These are phyloP conservation scores for Acropora yongei DNA, from an alignment of 64 coral and sea anemone species.

Conservation along the genomic window DNA sequence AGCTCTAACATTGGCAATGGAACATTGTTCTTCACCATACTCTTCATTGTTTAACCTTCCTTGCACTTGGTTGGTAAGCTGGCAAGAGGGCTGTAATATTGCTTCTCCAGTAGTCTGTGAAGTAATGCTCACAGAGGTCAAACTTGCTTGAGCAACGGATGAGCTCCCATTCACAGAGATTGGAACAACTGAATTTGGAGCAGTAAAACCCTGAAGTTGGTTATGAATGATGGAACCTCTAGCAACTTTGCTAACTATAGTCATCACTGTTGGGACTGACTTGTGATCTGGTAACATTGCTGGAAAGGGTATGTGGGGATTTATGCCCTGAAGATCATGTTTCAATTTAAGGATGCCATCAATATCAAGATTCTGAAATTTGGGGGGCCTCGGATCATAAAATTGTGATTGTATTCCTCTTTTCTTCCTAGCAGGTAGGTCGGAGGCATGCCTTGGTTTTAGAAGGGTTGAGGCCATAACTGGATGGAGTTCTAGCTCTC, in stretches of 20 bases:
- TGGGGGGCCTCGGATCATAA: neutral
- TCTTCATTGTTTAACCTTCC: neutral
- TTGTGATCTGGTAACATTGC: neutral
- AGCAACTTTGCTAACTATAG: neutral
- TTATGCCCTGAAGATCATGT: neutral
- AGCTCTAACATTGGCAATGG: neutral
- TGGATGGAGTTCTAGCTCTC: neutral
- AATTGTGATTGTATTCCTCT: conserved; percentile 7
- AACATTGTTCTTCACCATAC: neutral
- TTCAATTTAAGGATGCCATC: neutral
- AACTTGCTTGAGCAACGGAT: neutral
- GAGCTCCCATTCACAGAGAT: neutral
- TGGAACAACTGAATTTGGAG: neutral
- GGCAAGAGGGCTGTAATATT: neutral
- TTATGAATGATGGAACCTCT: neutral
- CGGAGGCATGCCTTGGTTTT: neutral
- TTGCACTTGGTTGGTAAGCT: neutral
- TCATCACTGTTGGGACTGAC: neutral
- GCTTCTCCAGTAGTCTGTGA: neutral
- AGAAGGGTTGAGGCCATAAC: neutral
- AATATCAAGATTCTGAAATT: neutral
- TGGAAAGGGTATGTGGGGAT: neutral
- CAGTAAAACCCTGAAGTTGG: neutral
- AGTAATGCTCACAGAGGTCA: neutral
- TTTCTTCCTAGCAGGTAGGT: neutral